Percentiles rank a stretch among this genome's conserved stretches.
phyloP scores from a whole-genome alignment of 2,797 vertebrate genomes.

The Setipinna tenuifilis region DNA sequence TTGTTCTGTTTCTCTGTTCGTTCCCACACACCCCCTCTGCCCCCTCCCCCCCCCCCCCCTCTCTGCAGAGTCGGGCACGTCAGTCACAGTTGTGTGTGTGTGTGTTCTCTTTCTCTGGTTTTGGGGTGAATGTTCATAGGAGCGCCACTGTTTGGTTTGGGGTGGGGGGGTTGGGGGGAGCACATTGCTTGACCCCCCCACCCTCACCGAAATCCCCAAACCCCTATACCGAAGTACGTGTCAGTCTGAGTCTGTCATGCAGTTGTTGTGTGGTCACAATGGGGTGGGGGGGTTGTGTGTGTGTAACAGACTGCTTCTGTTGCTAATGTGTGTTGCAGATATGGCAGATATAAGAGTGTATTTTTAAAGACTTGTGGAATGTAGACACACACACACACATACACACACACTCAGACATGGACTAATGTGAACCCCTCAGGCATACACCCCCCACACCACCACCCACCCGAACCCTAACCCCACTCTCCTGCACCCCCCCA shows the following conservation, averaged over 20 bases:
- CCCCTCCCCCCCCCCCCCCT: not conserved
- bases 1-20: not conserved
- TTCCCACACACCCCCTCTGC: not conserved
- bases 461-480: not conserved
- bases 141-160: conserved; percentile 3
- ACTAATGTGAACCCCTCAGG: not conserved
- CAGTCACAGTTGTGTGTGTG: conserved; percentile 33
- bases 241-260: conserved; percentile 43
- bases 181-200: not conserved
- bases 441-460: no score
- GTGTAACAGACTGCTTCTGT: conserved; percentile 36
- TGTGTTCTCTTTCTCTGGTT: conserved; percentile 33
- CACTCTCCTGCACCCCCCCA: no score
- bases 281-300: not conserved
- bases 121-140: not conserved
- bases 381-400: conserved; percentile 47
- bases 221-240: conserved; percentile 41
- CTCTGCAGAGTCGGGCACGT: conserved; percentile 19
- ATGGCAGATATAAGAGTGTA: no score
- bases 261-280: conserved; percentile 64
- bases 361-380: conserved; percentile 76
- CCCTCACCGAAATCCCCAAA: not conserved
- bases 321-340: no score
- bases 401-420: no score
- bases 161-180: conserved; percentile 20